These are phyloP conservation scores for Hylomyscus alleni DNA, from an alignment of 2,797 vertebrate genomes.

Conservation along the genomic window DNA sequence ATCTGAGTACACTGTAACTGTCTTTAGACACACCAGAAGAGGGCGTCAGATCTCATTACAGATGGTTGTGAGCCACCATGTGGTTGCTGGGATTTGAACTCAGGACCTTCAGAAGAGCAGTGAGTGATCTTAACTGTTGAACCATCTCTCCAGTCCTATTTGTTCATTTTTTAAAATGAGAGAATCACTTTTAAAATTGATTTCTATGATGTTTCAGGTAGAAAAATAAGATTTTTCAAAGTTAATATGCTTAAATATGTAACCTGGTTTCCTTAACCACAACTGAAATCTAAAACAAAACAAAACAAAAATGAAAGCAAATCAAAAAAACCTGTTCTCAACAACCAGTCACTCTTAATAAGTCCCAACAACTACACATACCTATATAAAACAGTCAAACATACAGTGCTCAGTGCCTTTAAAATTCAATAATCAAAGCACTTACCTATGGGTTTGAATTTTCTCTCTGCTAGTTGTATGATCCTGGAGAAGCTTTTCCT, in stretches of 20 bases:
- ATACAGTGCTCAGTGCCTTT: constrained; percentile 26
- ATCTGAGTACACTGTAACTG: too few species aligned
- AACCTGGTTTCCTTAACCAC: neutral
- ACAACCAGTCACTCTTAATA: neutral
- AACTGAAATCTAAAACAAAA: neutral
- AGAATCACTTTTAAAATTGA: neutral
- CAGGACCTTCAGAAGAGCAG: too few species aligned
- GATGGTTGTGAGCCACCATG: too few species aligned
- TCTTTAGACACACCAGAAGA: too few species aligned
- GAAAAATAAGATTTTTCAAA: neutral
- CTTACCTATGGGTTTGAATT: constrained; percentile 45
- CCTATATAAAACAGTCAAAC: neutral
- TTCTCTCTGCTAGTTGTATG: constrained; percentile 25
- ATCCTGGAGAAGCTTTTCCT: neutral
- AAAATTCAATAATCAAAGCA: neutral
- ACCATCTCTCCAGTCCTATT: too few species aligned
- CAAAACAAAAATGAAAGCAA: too few species aligned
- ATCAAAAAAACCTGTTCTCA: neutral
- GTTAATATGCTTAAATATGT: neutral
- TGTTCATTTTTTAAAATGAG: neutral
- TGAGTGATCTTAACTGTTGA: too few species aligned
- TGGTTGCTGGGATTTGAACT: too few species aligned
- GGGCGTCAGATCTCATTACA: too few species aligned
- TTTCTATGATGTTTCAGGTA: neutral
- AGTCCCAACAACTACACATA: neutral